Base-by-base conservation (phyloP, 2,888 invertebrate species). In the Gymnosoma rotundatum region DNA sequence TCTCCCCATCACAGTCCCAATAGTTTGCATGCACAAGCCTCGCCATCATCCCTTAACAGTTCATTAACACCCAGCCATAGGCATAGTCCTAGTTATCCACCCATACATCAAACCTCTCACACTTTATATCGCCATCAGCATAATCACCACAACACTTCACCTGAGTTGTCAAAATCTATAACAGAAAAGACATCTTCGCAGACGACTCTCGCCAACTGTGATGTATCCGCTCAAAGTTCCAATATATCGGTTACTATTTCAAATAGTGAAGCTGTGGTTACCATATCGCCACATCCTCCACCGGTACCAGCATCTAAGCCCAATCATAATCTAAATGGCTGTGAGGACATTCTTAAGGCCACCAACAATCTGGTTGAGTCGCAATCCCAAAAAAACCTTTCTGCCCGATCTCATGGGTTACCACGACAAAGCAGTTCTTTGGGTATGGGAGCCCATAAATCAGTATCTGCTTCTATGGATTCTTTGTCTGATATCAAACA, bases 51-150 rank as follows among this genome's bases (percentile, higher is more conserved):
- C 18, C 50, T 80, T 50, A 42, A 38, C 63, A 21, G 52, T 48
- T 14, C 42, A 14, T 52, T 85, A 32, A 42, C 56, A 45, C 88
- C 89, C 20, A 90, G 88, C 70, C 90, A 90, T 85, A 88, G 91
- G 0, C 91, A 90, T 83, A 91, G 91, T 87, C 90, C 90, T 83
- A 91, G 91, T 87, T 90, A 90, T 78, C 90, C 90, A 75, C 90
- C 91, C 52, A 88, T 90, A 81, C 90, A 90, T 66, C 78, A 83
- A 48, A 88, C 88, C 0, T 88, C 90, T 5, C 87, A 89, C 83
- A 86, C 88, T 9, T 76, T 89, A 82, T 89, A 89, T 67, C 88
- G 89, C 25, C 90, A 90, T 61, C 89, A 90, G 72, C 78, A 79
- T 16, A 67, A 12, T 45, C 78, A 78, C 42, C 63, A 60, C 85